These are phyloP conservation scores for Okamejei kenojei DNA, from an alignment of 2,797 vertebrate genomes.

Conservation along the genomic window DNA sequence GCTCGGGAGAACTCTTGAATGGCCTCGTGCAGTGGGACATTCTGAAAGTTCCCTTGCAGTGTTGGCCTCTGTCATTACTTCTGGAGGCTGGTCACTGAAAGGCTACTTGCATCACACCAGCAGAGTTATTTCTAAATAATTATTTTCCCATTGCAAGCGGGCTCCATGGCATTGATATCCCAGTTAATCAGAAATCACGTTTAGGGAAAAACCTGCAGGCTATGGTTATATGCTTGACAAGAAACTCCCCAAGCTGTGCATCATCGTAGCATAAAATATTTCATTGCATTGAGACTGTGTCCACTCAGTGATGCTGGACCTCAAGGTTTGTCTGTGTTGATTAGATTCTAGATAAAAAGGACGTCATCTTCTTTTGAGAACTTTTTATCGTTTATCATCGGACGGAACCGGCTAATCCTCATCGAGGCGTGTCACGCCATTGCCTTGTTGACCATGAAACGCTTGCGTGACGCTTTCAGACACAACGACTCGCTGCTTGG, in stretches of 20 bases:
- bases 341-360: background rate
- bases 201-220: background rate
- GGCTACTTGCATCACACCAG: background rate
- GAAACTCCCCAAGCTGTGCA: background rate
- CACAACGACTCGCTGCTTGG: constrained; percentile 59
- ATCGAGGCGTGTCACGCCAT: constrained; percentile 76
- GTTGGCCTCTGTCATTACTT: background rate
- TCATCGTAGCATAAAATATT: background rate
- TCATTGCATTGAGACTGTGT: background rate
- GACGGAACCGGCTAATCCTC: constrained; percentile 52
- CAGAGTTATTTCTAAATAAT: constrained; percentile 4
- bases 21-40: no score
- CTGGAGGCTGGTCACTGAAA: background rate
- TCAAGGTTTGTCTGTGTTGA: background rate
- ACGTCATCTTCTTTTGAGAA: background rate
- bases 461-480: constrained; percentile 53
- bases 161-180: background rate
- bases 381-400: background rate
- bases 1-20: no score
- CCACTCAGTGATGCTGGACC: background rate
- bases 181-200: background rate
- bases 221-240: background rate
- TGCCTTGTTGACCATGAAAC: constrained; percentile 70
- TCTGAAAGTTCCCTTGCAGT: no score
- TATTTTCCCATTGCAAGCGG: background rate